Base-by-base conservation (phyloP, 2,888 invertebrate genomes). In the Glaucopsyche alexis region DNA sequence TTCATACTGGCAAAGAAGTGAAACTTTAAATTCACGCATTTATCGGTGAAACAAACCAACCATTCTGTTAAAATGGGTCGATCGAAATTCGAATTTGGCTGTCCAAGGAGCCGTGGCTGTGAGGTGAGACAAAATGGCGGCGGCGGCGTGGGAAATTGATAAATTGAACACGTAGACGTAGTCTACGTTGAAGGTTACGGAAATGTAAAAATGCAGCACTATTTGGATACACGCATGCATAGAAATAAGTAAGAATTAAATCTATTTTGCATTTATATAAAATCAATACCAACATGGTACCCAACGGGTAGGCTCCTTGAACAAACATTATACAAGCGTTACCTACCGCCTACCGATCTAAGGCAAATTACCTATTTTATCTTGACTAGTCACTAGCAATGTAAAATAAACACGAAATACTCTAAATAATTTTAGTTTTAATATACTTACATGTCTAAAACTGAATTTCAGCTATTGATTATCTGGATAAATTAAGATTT, bases 391-490 rank as follows among this genome's bases (percentile, higher is more conserved):
- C 19, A 11, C 7, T 19, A 4, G 19, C 16, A 19, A 11, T 9
- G 47, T 16, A 42, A 72, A 70, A 67, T 60, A 73, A 8, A 70
- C 65, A 45, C 8, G 1, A 60, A 71, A 11, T 16, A 72, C 74
- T 73, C 73, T 75, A 52, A 55, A 70, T 71, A 19, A 40, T 0
- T 42, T 67, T 9, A 67, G 6, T 66, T 67, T 47, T 16, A 55
- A 29, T 5, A 40, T 83, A 91, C 91, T 91, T 81, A 92, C 91
- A 92, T 92, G 76, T 72, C 85, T 74, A 66, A 67, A 75, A 75
- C 78, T 77, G 74, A 76, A 74, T 77, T 81, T 79, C 78, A 78
- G 78, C 81, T 80, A 78, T 80, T 77, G 87, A 87, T 90, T 86
- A 77, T 82, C 73, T 76, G 76, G 82, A 84, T 87, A 80, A 81